These are phyloP conservation scores for Corapipo altera DNA, from an alignment of 2,113 vertebrate genomes.

Conservation along the genomic window DNA sequence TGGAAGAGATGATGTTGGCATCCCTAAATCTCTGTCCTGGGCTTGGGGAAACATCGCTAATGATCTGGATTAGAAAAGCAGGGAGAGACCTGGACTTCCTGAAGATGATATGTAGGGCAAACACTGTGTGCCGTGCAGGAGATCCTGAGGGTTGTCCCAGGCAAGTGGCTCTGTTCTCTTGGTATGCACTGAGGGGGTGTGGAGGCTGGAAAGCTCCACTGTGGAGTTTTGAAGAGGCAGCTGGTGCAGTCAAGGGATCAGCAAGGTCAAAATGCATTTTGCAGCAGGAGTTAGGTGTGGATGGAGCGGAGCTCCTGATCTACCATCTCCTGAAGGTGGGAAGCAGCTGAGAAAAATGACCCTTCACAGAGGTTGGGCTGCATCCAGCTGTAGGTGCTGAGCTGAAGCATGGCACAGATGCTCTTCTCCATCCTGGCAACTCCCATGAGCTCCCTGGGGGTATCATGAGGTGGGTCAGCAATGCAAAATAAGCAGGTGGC, in stretches of 20 bases:
- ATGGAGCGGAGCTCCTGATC: accelerated
- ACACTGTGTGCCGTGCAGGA: accelerated
- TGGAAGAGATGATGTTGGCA: not conserved
- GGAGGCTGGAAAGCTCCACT: not conserved
- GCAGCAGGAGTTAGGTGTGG: accelerated
- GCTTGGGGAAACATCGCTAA: not conserved
- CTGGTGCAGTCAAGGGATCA: not conserved
- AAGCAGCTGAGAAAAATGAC: not conserved
- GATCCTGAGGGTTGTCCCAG: accelerated
- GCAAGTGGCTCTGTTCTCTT: accelerated
- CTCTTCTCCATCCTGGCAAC: not conserved
- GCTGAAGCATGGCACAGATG: accelerated
- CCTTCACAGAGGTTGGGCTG: not conserved
- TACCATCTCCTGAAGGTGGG: not conserved
- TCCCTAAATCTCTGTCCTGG: not conserved
- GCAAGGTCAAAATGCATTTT: not conserved
- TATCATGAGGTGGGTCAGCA: accelerated
- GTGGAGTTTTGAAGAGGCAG: not conserved
- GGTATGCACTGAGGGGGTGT: accelerated
- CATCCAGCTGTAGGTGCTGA: not conserved
- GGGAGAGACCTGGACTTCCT: accelerated
- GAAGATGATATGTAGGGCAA: not conserved
- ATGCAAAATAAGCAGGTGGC: not conserved
- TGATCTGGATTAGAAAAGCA: not conserved
- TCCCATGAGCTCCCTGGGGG: accelerated